These are phyloP conservation scores for Syngnathus rostellatus DNA, from an alignment of 2,797 vertebrate species.

Conservation along the genomic window DNA sequence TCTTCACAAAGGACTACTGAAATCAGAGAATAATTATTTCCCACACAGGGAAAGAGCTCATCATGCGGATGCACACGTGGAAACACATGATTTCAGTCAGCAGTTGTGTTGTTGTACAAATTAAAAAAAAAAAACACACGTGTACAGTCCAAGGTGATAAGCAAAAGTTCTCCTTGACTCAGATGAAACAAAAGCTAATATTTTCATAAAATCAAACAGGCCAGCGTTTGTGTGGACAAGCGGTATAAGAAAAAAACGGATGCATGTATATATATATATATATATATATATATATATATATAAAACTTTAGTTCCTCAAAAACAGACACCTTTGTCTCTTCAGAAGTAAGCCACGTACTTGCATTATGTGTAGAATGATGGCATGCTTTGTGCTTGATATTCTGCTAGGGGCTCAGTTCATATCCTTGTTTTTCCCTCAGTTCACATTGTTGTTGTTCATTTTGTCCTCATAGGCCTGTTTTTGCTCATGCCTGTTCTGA, in stretches of 20 bases:
- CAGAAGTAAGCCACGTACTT: no score
- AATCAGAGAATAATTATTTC: no score
- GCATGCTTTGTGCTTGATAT: no score
- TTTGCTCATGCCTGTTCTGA: constrained; percentile 43
- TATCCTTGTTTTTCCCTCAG: background rate
- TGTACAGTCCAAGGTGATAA: background rate
- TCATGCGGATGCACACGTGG: background rate
- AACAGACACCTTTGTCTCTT: no score
- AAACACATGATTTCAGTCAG: background rate
- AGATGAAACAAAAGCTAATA: background rate
- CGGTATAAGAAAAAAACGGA: no score
- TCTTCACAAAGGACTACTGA: no score
- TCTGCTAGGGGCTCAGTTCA: no score
- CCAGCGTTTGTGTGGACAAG: background rate
- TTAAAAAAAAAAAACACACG: background rate
- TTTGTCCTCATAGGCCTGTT: constrained; percentile 40
- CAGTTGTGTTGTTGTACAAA: background rate
- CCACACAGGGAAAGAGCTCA: background rate
- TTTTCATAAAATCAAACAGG: background rate
- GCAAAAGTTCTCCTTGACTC: background rate
- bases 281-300: no score
- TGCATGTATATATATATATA: no score
- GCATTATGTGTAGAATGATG: no score
- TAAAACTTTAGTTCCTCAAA: no score
- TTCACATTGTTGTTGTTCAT: background rate